Evolutionary conservation across 2,113 vertebrate genomes (phyloP).

Genomic region (Lanius ludovicianus): DNA sequence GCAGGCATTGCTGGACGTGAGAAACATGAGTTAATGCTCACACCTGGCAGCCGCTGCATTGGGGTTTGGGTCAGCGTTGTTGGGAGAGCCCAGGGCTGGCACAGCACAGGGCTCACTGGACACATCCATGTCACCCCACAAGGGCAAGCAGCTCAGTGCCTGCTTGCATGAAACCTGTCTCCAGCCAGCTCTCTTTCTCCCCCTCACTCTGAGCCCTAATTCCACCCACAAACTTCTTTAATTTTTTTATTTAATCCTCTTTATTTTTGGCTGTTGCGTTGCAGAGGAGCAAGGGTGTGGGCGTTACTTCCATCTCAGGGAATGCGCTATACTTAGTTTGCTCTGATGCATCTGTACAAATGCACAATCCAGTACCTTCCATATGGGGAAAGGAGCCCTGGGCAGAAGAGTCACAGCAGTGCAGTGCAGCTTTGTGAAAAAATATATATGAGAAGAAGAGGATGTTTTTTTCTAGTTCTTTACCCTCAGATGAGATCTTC

Average conservation of each 20-base stretch:
- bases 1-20: not conserved
- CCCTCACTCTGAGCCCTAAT: not conserved
- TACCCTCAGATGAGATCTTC: not conserved
- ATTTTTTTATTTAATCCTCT: constrained; percentile 48
- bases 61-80: not conserved
- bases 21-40: not conserved
- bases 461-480: constrained; percentile 3
- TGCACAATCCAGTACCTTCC: constrained; percentile 37
- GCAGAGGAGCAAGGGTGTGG: constrained; percentile 41
- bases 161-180: not conserved
- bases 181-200: not conserved
- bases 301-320: constrained; percentile 37
- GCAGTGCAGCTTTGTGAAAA: not conserved
- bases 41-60: not conserved
- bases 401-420: constrained; percentile 25
- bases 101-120: not conserved
- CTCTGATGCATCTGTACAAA: constrained; percentile 58
- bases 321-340: constrained; percentile 49
- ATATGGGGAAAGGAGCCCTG: constrained; percentile 36
- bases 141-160: not conserved
- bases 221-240: constrained; percentile 36
- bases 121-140: not conserved
- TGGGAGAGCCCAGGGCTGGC: not conserved
- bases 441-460: not conserved
- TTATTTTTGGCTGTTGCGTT: constrained; percentile 34